Evolutionary conservation across 1,140 invertebrate genomes (phyloP).

Genomic region (Scaptodrosophila lebanonensis): DNA sequence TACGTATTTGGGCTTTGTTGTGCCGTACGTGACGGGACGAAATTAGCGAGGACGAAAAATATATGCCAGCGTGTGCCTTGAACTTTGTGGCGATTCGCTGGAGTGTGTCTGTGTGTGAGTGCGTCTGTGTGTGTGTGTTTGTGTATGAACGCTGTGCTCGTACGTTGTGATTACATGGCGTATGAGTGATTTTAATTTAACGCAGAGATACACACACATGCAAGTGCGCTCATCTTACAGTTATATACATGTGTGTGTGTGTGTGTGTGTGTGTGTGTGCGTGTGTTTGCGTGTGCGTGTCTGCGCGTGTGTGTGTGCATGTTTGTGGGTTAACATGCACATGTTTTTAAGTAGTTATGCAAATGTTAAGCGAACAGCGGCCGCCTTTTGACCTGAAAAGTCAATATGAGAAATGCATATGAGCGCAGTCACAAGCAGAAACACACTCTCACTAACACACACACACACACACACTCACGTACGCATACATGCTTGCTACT

Average conservation of each 20-base stretch:
- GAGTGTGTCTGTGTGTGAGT: conserved; percentile 11
- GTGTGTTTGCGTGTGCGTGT: conserved; percentile 6
- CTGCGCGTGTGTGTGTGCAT: conserved; percentile 12
- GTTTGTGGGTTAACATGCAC: no score
- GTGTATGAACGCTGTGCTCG: no score
- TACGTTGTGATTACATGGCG: conserved; percentile 43
- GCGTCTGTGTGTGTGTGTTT: conserved; percentile 6
- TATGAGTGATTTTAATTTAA: conserved; percentile 69
- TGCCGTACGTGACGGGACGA: conserved; percentile 51
- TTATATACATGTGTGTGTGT: not conserved
- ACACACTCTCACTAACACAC: conserved; percentile 23
- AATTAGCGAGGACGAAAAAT: conserved; percentile 30
- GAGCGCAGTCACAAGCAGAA: conserved; percentile 32
- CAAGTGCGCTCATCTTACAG: conserved; percentile 1
- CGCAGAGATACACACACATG: conserved; percentile 35
- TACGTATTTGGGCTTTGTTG: conserved; percentile 1
- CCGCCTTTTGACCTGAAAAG: conserved; percentile 65
- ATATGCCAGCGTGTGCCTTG: conserved; percentile 45
- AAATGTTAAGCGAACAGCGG: conserved; percentile 67
- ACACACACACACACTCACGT: conserved; percentile 13
- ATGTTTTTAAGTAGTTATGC: conserved; percentile 62
- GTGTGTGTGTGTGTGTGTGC: not conserved
- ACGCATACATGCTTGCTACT: conserved; percentile 8
- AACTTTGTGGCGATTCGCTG: conserved; percentile 47
- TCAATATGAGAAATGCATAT: conserved; percentile 60